phyloP scores from a whole-genome alignment of 2,888 invertebrate genomes.

The Melipona beecheii region DNA sequence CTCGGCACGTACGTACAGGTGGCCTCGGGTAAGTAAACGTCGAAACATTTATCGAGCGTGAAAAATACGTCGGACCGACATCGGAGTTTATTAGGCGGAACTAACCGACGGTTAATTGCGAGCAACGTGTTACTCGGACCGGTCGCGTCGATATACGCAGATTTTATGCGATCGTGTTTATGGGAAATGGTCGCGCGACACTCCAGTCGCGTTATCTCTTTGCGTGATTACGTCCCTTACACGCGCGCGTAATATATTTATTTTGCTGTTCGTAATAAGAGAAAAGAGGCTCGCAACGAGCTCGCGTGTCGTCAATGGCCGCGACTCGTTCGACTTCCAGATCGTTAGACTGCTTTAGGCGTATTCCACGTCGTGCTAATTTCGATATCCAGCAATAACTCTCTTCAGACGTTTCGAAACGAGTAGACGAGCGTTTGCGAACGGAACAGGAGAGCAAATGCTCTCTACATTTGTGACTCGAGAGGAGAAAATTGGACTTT shows the following conservation, averaged over 20 bases:
- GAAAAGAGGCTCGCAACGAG: constrained; percentile 12
- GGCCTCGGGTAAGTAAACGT: constrained; percentile 33
- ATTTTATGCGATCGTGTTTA: constrained; percentile 49
- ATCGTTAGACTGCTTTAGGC: constrained; percentile 10
- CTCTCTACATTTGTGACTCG: no score
- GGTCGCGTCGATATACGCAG: constrained; percentile 43
- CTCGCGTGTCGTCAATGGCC: constrained; percentile 36
- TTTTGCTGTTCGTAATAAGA: not conserved
- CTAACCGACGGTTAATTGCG: constrained; percentile 56
- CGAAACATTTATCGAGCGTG: constrained; percentile 39
- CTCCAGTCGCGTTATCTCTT: constrained; percentile 43
- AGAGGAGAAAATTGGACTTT: no score
- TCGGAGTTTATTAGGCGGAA: constrained; percentile 49
- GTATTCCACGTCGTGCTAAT: constrained; percentile 26
- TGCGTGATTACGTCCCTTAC: constrained; percentile 45
- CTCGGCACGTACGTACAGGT: constrained; percentile 13
- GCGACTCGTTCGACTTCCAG: constrained; percentile 4
- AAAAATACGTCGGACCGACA: constrained; percentile 44
- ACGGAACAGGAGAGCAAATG: not conserved
- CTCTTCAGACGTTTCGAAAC: not conserved
- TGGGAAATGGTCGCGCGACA: constrained; percentile 34
- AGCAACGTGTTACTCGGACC: constrained; percentile 46
- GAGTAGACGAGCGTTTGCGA: not conserved
- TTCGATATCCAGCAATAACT: constrained; percentile 17
- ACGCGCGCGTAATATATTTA: no score